Base-by-base conservation (phyloP, 2,113 vertebrate species). In the Ammodytes marinus region DNA sequence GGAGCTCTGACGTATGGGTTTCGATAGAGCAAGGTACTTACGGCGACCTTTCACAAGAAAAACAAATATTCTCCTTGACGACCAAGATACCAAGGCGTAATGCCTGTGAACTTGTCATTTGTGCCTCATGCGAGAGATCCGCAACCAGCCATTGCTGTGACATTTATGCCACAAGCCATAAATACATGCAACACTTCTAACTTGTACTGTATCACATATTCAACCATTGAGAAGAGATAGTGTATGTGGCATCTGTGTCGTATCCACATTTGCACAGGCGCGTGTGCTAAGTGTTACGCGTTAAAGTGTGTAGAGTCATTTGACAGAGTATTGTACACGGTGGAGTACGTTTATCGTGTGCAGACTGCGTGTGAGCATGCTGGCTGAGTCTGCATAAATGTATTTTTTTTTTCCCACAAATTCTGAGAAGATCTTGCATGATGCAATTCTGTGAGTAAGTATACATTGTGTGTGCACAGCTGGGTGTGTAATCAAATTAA, bases 31-130 rank as follows among this genome's bases (percentile, higher is more conserved):
- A 8, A 19, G 27, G 10, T 14, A 47, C 60, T 69, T 43, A 63
- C 45, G 64, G n/a, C 53, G 4, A 46, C 76, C 68, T 76, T 83
- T 84, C 15, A 35, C 10, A 64, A 58, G 54, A 55, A 80, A 27
- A 64, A 37, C 59, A 15, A 40, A 83, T 58, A 68, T 58, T 78
- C 52, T 72, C 50, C 35, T 45, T 58, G 80, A 84, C 13, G 53
- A 69, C 59, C 60, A 15, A 46, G 42, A n/a, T 15, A 57, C 53
- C 0, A 27, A 70, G 71, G 55, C 42, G 14, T 47, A 42, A 74
- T 17, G 70, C 54, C 57, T 63, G 50, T 39, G 49, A 80, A 76
- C 66, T 35, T 74, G 59, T 69, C 77, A 50, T 4, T 4, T 11
- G 47, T 8, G 50, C 46, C 14, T 86, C 43, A 43, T 7, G 19